Evolutionary conservation across 2,797 vertebrate species (phyloP).

Genomic region (Cryptoblepharus egeriae): DNA sequence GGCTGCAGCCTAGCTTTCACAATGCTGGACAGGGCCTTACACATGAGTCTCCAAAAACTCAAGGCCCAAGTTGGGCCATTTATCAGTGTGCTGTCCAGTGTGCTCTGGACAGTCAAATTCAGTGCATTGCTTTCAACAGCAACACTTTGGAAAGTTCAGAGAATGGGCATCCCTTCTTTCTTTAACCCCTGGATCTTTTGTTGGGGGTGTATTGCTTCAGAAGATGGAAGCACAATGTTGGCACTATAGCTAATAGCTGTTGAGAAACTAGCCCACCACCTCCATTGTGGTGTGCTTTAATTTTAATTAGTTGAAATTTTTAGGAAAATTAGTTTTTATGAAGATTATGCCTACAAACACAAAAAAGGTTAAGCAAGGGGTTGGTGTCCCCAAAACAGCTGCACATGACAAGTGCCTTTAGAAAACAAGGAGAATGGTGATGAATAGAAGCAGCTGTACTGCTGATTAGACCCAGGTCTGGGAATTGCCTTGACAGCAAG

Average conservation of each 20-base stretch:
- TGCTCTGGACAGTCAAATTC: too few relatives aligned
- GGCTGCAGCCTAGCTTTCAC: too few relatives aligned
- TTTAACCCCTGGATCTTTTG: background rate
- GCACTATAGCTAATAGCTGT: background rate
- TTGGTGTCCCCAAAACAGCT: conserved; percentile 14
- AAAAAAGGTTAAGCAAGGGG: background rate
- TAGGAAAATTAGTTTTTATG: conserved; percentile 27
- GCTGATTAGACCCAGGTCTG: background rate
- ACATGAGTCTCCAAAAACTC: too few relatives aligned
- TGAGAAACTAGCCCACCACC: background rate
- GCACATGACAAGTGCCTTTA: conserved; percentile 23
- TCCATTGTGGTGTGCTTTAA: background rate
- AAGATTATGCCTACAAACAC: background rate
- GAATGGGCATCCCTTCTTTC: background rate
- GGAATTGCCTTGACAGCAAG: conserved; percentile 31
- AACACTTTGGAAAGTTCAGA: background rate
- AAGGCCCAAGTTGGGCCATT: too few relatives aligned
- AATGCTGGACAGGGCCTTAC: too few relatives aligned
- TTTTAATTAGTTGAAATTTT: conserved; percentile 16
- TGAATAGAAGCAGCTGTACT: conserved; percentile 7
- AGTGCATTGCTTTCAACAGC: background rate
- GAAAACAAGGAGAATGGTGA: background rate
- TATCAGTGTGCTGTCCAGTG: background rate
- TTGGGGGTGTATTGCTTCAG: background rate
- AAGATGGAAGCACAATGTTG: background rate